Evolutionary conservation across 2,888 invertebrate species (phyloP).

Genomic region (Stramonita haemastoma): DNA sequence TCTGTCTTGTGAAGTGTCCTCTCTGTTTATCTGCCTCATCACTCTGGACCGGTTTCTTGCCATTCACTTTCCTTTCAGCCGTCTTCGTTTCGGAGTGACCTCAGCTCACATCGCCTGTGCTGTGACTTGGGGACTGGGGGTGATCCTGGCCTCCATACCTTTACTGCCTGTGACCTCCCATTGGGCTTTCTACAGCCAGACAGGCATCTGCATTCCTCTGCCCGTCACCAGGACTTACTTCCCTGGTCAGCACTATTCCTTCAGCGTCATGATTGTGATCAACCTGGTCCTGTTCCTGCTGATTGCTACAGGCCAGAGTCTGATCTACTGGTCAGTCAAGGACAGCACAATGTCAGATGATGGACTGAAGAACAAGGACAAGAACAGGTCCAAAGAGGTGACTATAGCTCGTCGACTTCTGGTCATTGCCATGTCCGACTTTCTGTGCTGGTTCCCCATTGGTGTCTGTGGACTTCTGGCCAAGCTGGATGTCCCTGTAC

Average conservation of each 20-base stretch:
- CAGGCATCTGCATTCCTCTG: conserved; percentile 20
- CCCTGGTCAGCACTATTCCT: neutral
- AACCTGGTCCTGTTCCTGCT: conserved; percentile 4
- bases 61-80: conserved; percentile 7
- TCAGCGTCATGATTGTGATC: conserved; percentile 1
- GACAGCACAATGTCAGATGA: neutral
- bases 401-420: conserved; percentile 17
- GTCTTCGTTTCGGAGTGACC: neutral
- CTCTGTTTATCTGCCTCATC: neutral
- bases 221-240: neutral
- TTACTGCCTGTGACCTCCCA: neutral
- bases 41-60: conserved; percentile 3
- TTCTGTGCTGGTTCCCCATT: conserved; percentile 35
- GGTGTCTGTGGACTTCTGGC: conserved; percentile 14
- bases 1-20: neutral
- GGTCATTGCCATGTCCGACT: conserved; percentile 16
- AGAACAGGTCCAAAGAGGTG: neutral
- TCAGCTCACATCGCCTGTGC: conserved; percentile 5
- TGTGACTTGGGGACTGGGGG: neutral
- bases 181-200: conserved; percentile 16
- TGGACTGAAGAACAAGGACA: neutral
- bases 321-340: conserved; percentile 8
- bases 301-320: conserved; percentile 1
- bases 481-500: neutral
- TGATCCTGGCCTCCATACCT: neutral